Conservation (phyloP, 2,888 invertebrate species). For the Synergus laeviventris region DNA sequence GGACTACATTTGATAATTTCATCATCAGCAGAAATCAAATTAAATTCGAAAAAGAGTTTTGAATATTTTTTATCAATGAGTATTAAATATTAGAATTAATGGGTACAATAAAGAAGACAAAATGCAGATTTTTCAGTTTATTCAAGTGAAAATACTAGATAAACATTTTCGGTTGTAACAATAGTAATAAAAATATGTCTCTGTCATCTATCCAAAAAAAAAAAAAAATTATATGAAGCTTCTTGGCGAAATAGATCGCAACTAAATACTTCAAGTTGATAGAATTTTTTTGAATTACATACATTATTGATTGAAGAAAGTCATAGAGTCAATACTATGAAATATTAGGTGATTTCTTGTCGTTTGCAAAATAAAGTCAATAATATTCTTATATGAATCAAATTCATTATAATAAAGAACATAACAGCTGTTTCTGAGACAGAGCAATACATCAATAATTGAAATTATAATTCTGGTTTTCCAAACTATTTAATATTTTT, state of each 20-base stretch:
- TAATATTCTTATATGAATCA: background rate
- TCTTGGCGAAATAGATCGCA: background rate
- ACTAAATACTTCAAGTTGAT: background rate
- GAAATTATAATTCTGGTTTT: slow-evolving; percentile 28
- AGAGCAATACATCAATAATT: slow-evolving; percentile 31
- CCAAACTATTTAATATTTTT: background rate
- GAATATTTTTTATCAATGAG: background rate
- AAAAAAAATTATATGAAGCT: background rate
- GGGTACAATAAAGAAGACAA: background rate
- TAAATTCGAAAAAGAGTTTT: no score
- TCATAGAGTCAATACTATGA: background rate
- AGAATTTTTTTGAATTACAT: background rate
- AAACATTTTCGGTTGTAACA: slow-evolving; percentile 48
- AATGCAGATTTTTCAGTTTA: slow-evolving; percentile 35
- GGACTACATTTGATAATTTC: no score
- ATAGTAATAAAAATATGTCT: slow-evolving; percentile 61
- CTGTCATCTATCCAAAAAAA: slow-evolving; percentile 46
- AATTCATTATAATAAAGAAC: slow-evolving; percentile 15
- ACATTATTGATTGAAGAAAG: background rate
- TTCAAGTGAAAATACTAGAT: slow-evolving; percentile 33
- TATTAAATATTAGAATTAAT: background rate
- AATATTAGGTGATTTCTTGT: background rate
- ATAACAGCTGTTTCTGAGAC: slow-evolving; percentile 6
- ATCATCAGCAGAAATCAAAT: background rate
- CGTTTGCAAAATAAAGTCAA: background rate